Conservation (phyloP, 2,888 invertebrate species). For the Phortica okadai region DNA sequence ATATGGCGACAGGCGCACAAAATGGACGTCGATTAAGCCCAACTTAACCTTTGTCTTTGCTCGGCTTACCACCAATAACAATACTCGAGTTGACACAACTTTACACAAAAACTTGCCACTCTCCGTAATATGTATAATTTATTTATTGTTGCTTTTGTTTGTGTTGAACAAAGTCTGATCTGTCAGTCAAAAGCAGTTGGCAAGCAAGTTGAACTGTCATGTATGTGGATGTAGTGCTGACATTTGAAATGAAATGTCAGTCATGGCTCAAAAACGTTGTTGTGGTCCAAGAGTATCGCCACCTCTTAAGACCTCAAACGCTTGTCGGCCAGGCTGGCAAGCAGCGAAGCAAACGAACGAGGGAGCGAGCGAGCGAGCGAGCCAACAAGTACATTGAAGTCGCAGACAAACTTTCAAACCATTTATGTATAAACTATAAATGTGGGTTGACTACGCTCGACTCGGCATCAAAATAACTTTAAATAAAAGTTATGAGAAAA, state of each 20-base stretch:
- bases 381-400: slow-evolving; percentile 9
- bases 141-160: slow-evolving; percentile 30
- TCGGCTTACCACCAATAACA: not conserved
- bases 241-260: slow-evolving; percentile 68
- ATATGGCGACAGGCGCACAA: slow-evolving; percentile 2
- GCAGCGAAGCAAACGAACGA: not conserved
- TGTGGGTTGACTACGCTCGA: slow-evolving; percentile 11
- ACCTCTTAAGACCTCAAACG: not conserved
- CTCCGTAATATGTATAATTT: slow-evolving; percentile 20
- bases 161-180: slow-evolving; percentile 6
- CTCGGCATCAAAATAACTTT: not conserved
- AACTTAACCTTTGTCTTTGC: not conserved
- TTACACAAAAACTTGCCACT: not conserved
- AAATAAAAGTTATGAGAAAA: slow-evolving; percentile 15
- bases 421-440: slow-evolving; percentile 12
- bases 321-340: not conserved
- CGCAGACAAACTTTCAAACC: slow-evolving; percentile 19
- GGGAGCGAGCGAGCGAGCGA: not conserved
- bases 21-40: not conserved
- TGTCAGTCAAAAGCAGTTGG: slow-evolving; percentile 36
- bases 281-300: not conserved
- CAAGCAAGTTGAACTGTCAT: slow-evolving; percentile 32
- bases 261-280: slow-evolving; percentile 42
- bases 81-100: not conserved
- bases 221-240: slow-evolving; percentile 55